Base-by-base conservation (phyloP, 2,888 invertebrate species). In the Antheraea yamamai region DNA sequence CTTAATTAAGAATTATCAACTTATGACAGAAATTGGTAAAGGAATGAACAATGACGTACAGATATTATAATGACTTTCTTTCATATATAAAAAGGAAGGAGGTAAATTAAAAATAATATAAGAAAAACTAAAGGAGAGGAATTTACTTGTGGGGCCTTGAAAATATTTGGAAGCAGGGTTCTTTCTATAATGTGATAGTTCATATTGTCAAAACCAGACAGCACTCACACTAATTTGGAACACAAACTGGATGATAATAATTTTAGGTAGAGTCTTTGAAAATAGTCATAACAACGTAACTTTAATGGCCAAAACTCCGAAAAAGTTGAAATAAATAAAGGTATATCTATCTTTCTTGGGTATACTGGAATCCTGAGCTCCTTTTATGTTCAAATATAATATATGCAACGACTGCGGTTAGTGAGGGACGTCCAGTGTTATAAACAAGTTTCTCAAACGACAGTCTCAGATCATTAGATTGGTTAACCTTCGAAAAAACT, bases 371-470 rank as follows among this genome's bases (percentile, higher is more conserved):
- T 39, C n/a, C 20, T 39, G 39, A 39, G 39, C n/a, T 70, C 35
- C 20, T 39, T 70, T 39, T n/a, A 70, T 39, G 39, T 39, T n/a
- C 39, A 39, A 70, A 70, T n/a, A 39, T 16, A 70, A 39, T 70
- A 70, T 39, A 26, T 70, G 68, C 39, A 20, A 20, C 39, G 20
- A n/a, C 35, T n/a, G 70, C 39, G 39, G 35, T 70, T 7, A 70
- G n/a, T 39, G 39, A 70, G 70, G 35, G 39, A 39, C 20, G 39
- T 70, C 30, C 70, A 70, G 39, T n/a, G n/a, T 39, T 23, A 39
- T 70, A 70, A 70, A 70, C 70, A 70, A 70, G 70, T 72, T 75
- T 61, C 51, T 30, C 51, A 75, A 64, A 71, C 71, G 74, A 55
- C 73, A 39, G 35, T 72, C 71, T 47, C 52, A 26, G 30, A 39